Evolutionary conservation across 2,888 invertebrate species (phyloP).

Genomic region (Neocrepidodera transversa): DNA sequence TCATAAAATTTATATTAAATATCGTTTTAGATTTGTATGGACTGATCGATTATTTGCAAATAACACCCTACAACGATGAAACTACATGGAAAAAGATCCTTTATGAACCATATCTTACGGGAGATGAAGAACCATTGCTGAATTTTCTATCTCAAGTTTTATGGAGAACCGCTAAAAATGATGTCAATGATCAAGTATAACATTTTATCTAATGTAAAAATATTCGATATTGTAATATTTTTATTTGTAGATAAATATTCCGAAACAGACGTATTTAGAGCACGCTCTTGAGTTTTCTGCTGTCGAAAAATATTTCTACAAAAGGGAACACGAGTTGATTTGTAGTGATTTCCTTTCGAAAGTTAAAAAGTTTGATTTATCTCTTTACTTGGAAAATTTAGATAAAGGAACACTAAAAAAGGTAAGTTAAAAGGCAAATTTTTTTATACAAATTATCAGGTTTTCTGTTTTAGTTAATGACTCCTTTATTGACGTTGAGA

Average conservation of each 20-base stretch:
- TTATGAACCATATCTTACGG: constrained; percentile 62
- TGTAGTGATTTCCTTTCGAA: constrained; percentile 61
- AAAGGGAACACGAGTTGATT: constrained; percentile 66
- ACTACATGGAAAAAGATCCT: constrained; percentile 65
- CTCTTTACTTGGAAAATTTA: constrained; percentile 61
- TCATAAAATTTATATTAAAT: too few relatives aligned
- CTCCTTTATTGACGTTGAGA: constrained; percentile 70
- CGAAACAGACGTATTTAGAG: constrained; percentile 66
- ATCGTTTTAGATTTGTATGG: constrained; percentile 60
- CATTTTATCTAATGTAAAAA: not conserved
- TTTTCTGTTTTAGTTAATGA: constrained; percentile 61
- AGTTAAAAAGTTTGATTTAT: constrained; percentile 58
- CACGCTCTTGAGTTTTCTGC: constrained; percentile 73
- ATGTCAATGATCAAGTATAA: constrained; percentile 70
- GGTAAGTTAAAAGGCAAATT: constrained; percentile 54
- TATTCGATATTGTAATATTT: not conserved
- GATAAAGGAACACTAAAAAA: constrained; percentile 59
- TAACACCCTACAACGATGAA: constrained; percentile 64
- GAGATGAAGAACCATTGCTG: constrained; percentile 61
- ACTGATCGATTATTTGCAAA: constrained; percentile 67
- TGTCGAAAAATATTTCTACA: constrained; percentile 76
- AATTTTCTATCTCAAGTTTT: constrained; percentile 65
- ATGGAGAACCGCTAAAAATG: constrained; percentile 75
- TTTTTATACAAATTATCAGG: too few relatives aligned
- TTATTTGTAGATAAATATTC: constrained; percentile 65